Evolutionary conservation across 92 coral and sea anemone genomes (phyloP).

Genomic region (Porites divaricata): DNA sequence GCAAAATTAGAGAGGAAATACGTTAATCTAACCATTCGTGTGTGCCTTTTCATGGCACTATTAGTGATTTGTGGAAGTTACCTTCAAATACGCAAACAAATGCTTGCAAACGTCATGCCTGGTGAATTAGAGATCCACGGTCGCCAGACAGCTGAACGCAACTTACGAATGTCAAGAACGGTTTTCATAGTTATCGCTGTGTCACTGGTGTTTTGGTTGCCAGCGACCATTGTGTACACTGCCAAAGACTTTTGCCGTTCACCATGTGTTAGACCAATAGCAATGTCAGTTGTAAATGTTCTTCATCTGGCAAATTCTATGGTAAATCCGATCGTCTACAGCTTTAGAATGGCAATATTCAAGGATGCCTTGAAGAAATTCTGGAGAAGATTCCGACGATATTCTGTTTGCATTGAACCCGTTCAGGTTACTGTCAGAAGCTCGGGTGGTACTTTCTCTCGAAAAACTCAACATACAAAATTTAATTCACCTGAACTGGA

Average conservation of each 20-base stretch:
- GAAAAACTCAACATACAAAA: too few species aligned
- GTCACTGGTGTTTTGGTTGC: neutral
- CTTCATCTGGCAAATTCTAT: conserved; percentile 14
- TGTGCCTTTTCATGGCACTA: neutral
- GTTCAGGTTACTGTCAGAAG: too few species aligned
- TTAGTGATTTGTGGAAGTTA: neutral
- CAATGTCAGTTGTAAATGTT: neutral
- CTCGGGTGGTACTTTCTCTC: too few species aligned
- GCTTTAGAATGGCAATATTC: conserved; percentile 1
- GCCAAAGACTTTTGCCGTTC: neutral
- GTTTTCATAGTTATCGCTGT: neutral
- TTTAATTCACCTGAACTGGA: too few species aligned
- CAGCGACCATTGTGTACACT: neutral
- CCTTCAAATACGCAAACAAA: neutral
- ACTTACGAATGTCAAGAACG: conserved; percentile 17
- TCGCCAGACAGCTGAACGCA: neutral
- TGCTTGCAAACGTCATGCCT: neutral
- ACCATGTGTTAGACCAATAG: neutral
- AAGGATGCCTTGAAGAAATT: neutral
- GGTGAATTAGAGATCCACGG: neutral
- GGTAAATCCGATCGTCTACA: conserved; percentile 10
- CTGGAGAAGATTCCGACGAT: neutral
- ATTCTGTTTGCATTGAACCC: too few species aligned
- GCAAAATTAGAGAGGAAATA: neutral
- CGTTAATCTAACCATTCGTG: neutral